Conservation (phyloP, 2,888 invertebrate genomes). For the Leptopilina myrica region DNA sequence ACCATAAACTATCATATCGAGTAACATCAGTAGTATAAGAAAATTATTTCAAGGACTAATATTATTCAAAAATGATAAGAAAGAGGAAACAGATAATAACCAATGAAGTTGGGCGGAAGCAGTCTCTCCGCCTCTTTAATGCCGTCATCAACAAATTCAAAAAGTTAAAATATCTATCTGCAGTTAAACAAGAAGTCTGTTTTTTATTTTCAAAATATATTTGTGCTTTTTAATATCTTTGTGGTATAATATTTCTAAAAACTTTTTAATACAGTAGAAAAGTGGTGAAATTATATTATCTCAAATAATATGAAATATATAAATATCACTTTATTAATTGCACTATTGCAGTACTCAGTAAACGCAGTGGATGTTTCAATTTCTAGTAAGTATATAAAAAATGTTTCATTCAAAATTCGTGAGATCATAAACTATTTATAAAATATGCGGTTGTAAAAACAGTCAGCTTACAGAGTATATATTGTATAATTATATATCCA, state of each 20-base stretch:
- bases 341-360: neutral
- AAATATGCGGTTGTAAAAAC: no score
- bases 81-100: constrained; percentile 73
- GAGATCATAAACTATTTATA: no score
- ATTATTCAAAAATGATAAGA: constrained; percentile 63
- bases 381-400: constrained; percentile 4
- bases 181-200: constrained; percentile 54
- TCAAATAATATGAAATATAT: constrained; percentile 45
- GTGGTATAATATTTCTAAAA: constrained; percentile 49
- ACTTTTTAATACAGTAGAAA: neutral
- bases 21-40: constrained; percentile 44
- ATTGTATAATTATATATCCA: no score
- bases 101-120: constrained; percentile 72
- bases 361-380: constrained; percentile 7
- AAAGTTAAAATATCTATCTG: constrained; percentile 51
- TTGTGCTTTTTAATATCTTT: constrained; percentile 45
- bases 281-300: neutral
- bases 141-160: constrained; percentile 48
- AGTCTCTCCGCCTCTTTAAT: constrained; percentile 67
- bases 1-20: no score
- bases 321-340: constrained; percentile 38
- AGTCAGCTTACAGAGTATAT: no score
- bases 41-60: constrained; percentile 67
- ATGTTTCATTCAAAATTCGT: neutral
- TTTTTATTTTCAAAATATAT: constrained; percentile 44